A percentile compares a stretch with the other conserved stretches of the same genome.
Conservation (phyloP, 1,140 invertebrate species). For the Drosophila rhopaloa region DNA sequence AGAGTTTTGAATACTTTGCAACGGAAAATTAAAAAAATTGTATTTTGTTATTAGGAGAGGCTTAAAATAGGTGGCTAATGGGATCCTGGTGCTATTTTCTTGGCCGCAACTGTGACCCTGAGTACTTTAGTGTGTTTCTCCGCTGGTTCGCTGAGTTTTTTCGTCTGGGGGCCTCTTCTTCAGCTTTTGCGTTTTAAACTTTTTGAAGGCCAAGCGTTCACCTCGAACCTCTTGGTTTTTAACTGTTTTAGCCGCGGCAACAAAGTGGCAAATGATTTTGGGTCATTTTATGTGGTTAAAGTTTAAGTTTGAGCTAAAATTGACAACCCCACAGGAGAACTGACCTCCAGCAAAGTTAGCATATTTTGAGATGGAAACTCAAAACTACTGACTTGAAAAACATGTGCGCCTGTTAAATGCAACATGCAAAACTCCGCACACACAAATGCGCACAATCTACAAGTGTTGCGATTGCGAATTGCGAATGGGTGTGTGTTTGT, state of each 20-base stretch:
- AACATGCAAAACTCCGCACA: slow-evolving; percentile 50
- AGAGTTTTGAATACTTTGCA: too few species aligned
- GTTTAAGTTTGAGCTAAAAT: neutral
- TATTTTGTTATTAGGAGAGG: too few species aligned
- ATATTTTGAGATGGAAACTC: slow-evolving; percentile 1
- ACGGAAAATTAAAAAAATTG: too few species aligned
- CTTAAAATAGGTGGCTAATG: neutral
- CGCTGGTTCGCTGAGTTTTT: slow-evolving; percentile 32
- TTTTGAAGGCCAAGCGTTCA: slow-evolving; percentile 77
- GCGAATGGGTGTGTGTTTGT: slow-evolving; percentile 12
- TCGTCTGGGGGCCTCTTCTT: slow-evolving; percentile 49
- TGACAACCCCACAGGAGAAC: neutral
- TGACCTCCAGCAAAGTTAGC: slow-evolving; percentile 58
- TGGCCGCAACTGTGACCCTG: slow-evolving; percentile 11
- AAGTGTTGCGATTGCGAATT: slow-evolving; percentile 42
- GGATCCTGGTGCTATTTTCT: neutral
- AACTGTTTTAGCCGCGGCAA: slow-evolving; percentile 21
- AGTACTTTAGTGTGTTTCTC: slow-evolving; percentile 33
- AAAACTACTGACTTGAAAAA: slow-evolving; percentile 8
- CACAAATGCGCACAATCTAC: slow-evolving; percentile 28
- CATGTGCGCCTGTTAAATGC: slow-evolving; percentile 71
- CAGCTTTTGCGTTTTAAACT: slow-evolving; percentile 61
- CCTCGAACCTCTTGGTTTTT: slow-evolving; percentile 47
- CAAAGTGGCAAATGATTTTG: slow-evolving; percentile 15
- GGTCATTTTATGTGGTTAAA: neutral